Evolutionary conservation across 92 coral and sea anemone genomes (phyloP).

Genomic region (Phenganax marumi): DNA sequence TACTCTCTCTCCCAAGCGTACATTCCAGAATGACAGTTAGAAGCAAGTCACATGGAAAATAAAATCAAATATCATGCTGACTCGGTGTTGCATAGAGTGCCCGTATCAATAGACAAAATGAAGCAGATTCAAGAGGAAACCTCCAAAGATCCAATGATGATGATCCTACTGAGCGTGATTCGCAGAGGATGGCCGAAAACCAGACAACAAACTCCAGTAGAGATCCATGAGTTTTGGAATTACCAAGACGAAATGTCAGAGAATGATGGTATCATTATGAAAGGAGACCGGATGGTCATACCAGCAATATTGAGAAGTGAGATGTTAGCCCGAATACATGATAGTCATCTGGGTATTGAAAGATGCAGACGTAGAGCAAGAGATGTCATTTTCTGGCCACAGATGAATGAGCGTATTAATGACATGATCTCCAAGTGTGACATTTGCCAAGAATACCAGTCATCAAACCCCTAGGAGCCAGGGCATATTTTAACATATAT

Average conservation of each 20-base stretch:
- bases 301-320: constrained; percentile 57
- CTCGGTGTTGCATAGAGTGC: constrained; percentile 47
- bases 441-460: constrained; percentile 35
- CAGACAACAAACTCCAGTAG: constrained; percentile 44
- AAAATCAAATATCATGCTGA: constrained; percentile 59
- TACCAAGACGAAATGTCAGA: constrained; percentile 64
- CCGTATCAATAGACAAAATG: constrained; percentile 54
- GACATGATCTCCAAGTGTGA: constrained; percentile 37
- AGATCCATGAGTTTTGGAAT: constrained; percentile 60
- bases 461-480: constrained; percentile 45
- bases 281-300: constrained; percentile 56
- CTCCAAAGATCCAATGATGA: constrained; percentile 49
- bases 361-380: constrained; percentile 22
- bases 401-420: constrained; percentile 35
- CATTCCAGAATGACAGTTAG: constrained; percentile 39
- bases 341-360: neutral
- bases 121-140: constrained; percentile 58
- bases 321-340: constrained; percentile 55
- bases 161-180: constrained; percentile 41
- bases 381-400: constrained; percentile 48
- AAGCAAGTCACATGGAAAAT: constrained; percentile 54
- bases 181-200: constrained; percentile 63
- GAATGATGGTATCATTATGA: constrained; percentile 61
- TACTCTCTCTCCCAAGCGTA: constrained; percentile 55
- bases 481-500: too few relatives aligned